These are phyloP conservation scores for Lycopodina hypogea DNA, from an alignment of 37 sponge, comb jelly and placozoan genomes.

Conservation along the genomic window DNA sequence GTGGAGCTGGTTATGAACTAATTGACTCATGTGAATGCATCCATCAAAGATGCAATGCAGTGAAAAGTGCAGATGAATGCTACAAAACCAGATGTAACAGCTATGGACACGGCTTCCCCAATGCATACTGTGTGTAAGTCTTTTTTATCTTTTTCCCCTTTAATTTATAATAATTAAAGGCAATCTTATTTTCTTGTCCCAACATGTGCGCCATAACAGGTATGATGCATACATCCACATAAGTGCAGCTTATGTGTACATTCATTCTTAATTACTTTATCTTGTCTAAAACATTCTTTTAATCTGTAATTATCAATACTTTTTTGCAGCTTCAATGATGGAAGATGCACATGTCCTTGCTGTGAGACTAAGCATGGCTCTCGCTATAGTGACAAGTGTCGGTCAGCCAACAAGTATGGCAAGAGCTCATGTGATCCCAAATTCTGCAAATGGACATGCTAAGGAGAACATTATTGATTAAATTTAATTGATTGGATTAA, in stretches of 20 bases:
- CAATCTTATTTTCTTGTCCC: too few relatives aligned
- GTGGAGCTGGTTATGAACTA: not conserved
- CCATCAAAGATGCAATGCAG: not conserved
- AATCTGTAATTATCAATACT: too few relatives aligned
- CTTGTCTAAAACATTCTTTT: too few relatives aligned
- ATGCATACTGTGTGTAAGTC: not conserved
- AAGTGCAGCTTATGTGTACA: too few relatives aligned
- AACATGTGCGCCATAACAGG: too few relatives aligned
- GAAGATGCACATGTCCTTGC: not conserved
- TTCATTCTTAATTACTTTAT: too few relatives aligned
- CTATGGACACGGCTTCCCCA: not conserved
- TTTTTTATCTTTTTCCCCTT: not conserved
- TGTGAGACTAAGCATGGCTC: not conserved
- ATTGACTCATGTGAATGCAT: not conserved
- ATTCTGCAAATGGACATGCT: slow-evolving; percentile 11
- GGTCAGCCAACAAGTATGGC: not conserved
- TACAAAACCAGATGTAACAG: not conserved
- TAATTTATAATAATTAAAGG: too few relatives aligned
- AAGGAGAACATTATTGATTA: not conserved
- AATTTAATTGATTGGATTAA: too few relatives aligned
- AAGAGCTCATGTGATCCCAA: not conserved
- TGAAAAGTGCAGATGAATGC: not conserved
- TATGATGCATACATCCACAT: too few relatives aligned
- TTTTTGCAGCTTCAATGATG: not conserved
- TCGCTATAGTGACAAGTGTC: not conserved